Base-by-base conservation (phyloP, 1,140 invertebrate species). In the Conopomorpha cramerella region DNA sequence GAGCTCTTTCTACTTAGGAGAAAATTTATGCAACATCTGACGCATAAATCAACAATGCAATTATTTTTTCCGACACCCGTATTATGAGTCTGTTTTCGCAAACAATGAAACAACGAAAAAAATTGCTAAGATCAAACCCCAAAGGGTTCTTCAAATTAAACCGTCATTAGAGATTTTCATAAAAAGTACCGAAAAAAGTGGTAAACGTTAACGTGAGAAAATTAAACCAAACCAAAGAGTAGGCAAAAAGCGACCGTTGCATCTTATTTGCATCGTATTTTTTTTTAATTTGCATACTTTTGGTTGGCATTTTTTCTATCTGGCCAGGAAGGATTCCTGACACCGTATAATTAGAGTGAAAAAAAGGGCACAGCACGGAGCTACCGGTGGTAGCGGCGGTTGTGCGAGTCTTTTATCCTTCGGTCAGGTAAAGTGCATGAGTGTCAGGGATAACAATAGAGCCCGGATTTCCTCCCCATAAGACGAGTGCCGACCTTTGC, bases 131-230 rank as follows among this genome's bases (percentile, higher is more conserved):
- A 71, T 71, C 64, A 76, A 76, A 76, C 71, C 67, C 71, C 71
- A 72, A 65, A 76, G 67, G 52, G 64, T 54, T 64, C 66, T 72
- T 65, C 71, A 76, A 76, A 72, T 71, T 76, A 71, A 76, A 76
- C 53, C 64, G 64, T 72, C 67, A 63, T 76, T 76, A 76, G 50
- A 68, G 64, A 61, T 63, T 66, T 67, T 46, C 40, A 25, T 38
- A 50, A 46, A 55, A 64, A 64, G 67, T 55, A 23, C 19, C 4
- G 19, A 55, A 45, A 51, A n/a, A n/a, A n/a, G n/a, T n/a, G n/a
- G n/a, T n/a, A 47, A 39, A 52, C 43, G 55, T 49, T 70, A 76
- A 76, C 67, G 67, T 76, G 67, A 72, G 67, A 76, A 72, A 71
- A 76, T 76, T 67, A 72, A 68, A 62, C 37, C 35, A 36, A 30